phyloP scores from a whole-genome alignment of 2,113 vertebrate genomes.

The Nothocercus julius region DNA sequence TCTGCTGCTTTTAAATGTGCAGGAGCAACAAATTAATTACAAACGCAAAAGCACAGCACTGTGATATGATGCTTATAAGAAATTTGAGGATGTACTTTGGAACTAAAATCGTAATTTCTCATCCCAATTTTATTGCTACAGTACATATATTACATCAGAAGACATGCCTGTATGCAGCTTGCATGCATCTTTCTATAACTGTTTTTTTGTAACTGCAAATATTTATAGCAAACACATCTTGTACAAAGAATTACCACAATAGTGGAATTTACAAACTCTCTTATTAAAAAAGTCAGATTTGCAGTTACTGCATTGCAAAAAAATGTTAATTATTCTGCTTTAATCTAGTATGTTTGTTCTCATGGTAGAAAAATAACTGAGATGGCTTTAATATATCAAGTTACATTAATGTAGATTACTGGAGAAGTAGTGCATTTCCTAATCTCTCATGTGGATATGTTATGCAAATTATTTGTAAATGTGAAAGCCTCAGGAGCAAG shows the following conservation, averaged over 20 bases:
- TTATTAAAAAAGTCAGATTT: constrained; percentile 15
- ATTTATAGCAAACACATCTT: not conserved
- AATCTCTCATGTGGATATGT: constrained; percentile 72
- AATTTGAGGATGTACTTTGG: not conserved
- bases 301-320: constrained; percentile 19
- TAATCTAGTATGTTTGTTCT: constrained; percentile 42
- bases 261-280: not conserved
- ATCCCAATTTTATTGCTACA: not conserved
- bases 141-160: not conserved
- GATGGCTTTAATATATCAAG: constrained; percentile 62
- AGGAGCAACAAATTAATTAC: not conserved
- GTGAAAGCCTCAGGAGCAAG: constrained; percentile 71
- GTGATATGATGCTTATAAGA: not conserved
- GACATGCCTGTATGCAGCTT: not conserved
- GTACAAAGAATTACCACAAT: not conserved
- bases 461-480: constrained; percentile 82
- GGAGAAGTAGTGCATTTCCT: constrained; percentile 62
- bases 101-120: not conserved
- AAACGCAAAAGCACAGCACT: not conserved
- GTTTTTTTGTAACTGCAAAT: not conserved
- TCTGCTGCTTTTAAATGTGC: not conserved
- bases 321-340: constrained; percentile 55
- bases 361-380: constrained; percentile 61
- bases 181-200: not conserved
- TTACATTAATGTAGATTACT: constrained; percentile 70